Base-by-base conservation (phyloP, 2,113 vertebrate species). In the Gobiocypris rarus region DNA sequence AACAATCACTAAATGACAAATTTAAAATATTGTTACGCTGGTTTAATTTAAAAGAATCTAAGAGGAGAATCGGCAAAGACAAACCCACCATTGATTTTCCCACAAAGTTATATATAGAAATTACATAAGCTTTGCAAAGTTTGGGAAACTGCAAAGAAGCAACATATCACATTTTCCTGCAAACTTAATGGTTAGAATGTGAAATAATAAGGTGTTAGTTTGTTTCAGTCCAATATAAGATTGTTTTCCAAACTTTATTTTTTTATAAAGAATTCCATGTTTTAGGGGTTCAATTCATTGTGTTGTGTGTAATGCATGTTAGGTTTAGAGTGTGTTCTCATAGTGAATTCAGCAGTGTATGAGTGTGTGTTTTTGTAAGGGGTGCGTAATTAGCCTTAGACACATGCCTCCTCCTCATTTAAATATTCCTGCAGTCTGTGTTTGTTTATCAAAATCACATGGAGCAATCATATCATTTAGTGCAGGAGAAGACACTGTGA, bases 371-470 rank as follows among this genome's bases (percentile, higher is more conserved):
- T 38, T 73, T 69, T 45, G 71, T 75, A 75, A 61, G 22, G 56
- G 43, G 41, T 75, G 28, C 22, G 82, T 76, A 26, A 28, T 34
- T 38, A 17, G 31, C 59, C 9, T 0, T 50, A 70, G 31, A 69
- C 14, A 71, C 28, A 45, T 34, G 61, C 63, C 63, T 77, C 76
- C 3, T 56, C 41, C 52, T 6, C 9, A 50, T 77, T 50, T 26
- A 45, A 38, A 28, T 67, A 31, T 17, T 17, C 38, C 56, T 31
- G 9, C 59, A 65, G 43, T 26, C 59, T 67, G 78, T 48, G 83
- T 70, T 69, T 56, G 54, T 84, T 78, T 84, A 52, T 70, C 65
- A 58, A 70, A 78, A 77, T 78, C 31, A 41, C 50, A 76, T 19
- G 5, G 22, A 67, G 58, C 22, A 56, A 63, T 63, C 75, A 48